phyloP scores from a whole-genome alignment of 2,797 vertebrate genomes.

The Parauchenoglanis punctatus region DNA sequence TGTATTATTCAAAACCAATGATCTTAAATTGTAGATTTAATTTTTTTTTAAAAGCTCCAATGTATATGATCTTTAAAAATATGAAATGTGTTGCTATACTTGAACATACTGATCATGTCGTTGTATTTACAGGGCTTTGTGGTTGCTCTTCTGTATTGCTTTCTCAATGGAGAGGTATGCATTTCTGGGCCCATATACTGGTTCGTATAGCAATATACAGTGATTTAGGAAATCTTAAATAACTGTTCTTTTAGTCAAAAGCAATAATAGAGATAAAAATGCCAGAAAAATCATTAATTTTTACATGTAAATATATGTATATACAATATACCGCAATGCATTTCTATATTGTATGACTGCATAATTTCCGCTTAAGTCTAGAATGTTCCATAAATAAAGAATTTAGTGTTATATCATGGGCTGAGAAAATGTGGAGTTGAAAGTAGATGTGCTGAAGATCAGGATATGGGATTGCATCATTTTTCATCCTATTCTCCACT shows the following conservation, averaged over 20 bases:
- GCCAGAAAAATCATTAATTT: not conserved
- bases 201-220: not conserved
- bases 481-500: not conserved
- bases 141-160: conserved; percentile 88
- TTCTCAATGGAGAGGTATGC: conserved; percentile 87
- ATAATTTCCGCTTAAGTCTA: not conserved
- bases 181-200: not conserved
- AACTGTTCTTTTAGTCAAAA: not conserved
- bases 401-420: not conserved
- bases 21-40: not conserved
- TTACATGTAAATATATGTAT: not conserved
- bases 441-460: not conserved
- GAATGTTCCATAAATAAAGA: not conserved
- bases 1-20: not conserved
- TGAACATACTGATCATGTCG: not conserved
- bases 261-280: not conserved
- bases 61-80: not conserved
- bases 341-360: not conserved
- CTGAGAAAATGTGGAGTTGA: not conserved
- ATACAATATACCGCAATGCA: not conserved
- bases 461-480: not conserved
- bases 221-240: not conserved
- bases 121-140: conserved; percentile 82
- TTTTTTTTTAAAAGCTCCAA: no score
- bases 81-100: not conserved